phyloP scores from a whole-genome alignment of 2,113 vertebrate genomes.

The Empidonax alnorum region DNA sequence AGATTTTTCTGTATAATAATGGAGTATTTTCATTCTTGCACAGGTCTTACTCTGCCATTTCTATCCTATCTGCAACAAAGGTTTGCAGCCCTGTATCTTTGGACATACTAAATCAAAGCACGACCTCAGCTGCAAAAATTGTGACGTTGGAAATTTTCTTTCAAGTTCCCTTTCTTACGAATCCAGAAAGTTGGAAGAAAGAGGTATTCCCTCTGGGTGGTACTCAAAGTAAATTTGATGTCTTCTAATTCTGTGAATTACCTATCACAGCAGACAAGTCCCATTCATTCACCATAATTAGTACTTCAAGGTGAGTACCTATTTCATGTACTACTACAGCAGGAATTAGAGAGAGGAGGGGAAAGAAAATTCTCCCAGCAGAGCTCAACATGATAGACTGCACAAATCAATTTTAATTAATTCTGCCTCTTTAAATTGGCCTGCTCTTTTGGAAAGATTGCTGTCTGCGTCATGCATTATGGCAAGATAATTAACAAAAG shows the following conservation, averaged over 20 bases:
- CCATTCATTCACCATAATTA: conserved; percentile 55
- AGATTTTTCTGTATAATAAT: neutral
- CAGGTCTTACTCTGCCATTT: neutral
- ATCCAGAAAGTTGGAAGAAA: neutral
- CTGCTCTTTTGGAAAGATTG: conserved; percentile 73
- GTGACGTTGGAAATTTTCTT: conserved; percentile 32
- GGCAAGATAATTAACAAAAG: conserved; percentile 74
- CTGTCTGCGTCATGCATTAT: conserved; percentile 57
- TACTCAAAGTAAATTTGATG: conserved; percentile 47
- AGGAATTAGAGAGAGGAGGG: neutral
- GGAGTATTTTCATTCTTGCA: neutral
- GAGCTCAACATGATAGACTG: conserved; percentile 57
- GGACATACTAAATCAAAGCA: neutral
- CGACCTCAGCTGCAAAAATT: neutral
- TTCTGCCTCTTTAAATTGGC: conserved; percentile 76
- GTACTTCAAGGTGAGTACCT: conserved; percentile 56
- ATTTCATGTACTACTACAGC: conserved; percentile 31
- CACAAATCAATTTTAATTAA: conserved; percentile 82
- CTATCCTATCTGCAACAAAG: neutral
- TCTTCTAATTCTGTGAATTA: conserved; percentile 31
- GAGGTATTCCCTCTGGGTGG: neutral
- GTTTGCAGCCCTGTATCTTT: neutral
- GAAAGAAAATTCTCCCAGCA: conserved; percentile 40
- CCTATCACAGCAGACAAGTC: conserved; percentile 25
- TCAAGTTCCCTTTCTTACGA: neutral